Evolutionary conservation across 2,797 vertebrate genomes (phyloP).

Genomic region (Darevskia nairensis): DNA sequence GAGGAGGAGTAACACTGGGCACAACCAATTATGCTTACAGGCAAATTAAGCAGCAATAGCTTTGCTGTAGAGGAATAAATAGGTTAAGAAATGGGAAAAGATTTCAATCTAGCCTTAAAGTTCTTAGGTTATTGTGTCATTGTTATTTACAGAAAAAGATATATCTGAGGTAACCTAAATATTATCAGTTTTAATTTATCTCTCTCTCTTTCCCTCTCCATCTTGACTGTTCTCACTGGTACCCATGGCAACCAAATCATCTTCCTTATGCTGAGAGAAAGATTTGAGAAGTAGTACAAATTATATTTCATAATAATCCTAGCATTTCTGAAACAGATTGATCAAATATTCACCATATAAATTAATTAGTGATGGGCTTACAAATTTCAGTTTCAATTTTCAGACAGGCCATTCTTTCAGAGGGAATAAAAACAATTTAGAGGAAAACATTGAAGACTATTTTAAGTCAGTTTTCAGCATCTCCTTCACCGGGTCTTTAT

Average conservation of each 20-base stretch:
- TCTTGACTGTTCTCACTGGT: not conserved
- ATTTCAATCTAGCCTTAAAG: not conserved
- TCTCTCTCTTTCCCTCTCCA: not conserved
- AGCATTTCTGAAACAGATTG: not conserved
- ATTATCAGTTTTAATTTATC: slow-evolving; percentile 10
- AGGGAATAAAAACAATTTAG: not conserved
- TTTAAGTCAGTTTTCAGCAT: too few relatives aligned
- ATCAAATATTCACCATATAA: not conserved
- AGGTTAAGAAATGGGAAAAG: not conserved
- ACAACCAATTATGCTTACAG: not conserved
- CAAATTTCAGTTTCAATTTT: not conserved
- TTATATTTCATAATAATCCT: slow-evolving; percentile 17
- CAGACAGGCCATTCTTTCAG: not conserved
- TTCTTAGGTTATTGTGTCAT: not conserved
- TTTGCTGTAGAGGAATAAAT: not conserved
- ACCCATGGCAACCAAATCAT: slow-evolving; percentile 15
- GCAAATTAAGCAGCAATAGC: not conserved
- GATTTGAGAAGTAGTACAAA: not conserved
- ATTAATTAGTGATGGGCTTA: not conserved
- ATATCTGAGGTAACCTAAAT: not conserved
- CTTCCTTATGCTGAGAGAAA: not conserved
- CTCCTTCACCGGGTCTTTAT: too few relatives aligned
- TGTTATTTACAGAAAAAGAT: not conserved
- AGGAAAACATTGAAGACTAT: too few relatives aligned
- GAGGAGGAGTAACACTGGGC: too few relatives aligned